These are phyloP conservation scores for Poeciliopsis prolifica DNA, from an alignment of 2,113 vertebrate species.

Conservation along the genomic window DNA sequence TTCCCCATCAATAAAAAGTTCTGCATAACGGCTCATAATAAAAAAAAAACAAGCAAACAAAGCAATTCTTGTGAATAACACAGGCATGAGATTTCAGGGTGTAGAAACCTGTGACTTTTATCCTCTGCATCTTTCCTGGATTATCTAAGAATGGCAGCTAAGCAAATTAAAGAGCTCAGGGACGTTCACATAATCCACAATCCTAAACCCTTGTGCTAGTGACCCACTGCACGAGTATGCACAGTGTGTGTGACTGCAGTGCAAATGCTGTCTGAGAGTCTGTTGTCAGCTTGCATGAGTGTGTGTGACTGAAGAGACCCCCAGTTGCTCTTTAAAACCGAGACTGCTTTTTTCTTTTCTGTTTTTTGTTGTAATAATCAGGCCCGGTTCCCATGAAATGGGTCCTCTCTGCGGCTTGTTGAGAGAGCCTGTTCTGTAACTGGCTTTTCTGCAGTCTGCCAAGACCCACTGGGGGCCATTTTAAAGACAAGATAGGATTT, in stretches of 20 bases:
- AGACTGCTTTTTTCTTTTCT: slow-evolving; percentile 29
- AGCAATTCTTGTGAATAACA: slow-evolving; percentile 2
- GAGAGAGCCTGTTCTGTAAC: slow-evolving; percentile 56
- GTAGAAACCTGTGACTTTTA: slow-evolving; percentile 50
- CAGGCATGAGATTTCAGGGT: slow-evolving; percentile 27
- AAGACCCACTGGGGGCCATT: slow-evolving; percentile 45
- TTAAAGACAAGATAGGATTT: slow-evolving; percentile 53
- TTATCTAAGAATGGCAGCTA: slow-evolving; percentile 61
- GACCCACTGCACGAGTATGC: slow-evolving; percentile 32
- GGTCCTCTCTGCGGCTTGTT: slow-evolving; percentile 38
- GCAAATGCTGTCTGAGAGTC: slow-evolving; percentile 12
- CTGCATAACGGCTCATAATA: background rate
- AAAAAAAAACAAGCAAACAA: slow-evolving; percentile 1
- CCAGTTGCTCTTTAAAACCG: slow-evolving; percentile 32
- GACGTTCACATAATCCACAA: slow-evolving; percentile 56
- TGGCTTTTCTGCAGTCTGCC: slow-evolving; percentile 54
- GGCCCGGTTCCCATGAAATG: slow-evolving; percentile 77
- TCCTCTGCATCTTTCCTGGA: slow-evolving; percentile 58
- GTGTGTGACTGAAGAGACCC: slow-evolving; percentile 37
- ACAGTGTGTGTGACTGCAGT: slow-evolving; percentile 6
- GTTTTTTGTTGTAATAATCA: slow-evolving; percentile 42
- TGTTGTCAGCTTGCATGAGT: slow-evolving; percentile 24
- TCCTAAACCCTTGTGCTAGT: slow-evolving; percentile 47
- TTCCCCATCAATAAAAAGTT: background rate
- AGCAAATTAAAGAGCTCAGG: slow-evolving; percentile 63